These are phyloP conservation scores for Limnephilus rhombicus DNA, from an alignment of 2,888 invertebrate genomes.

Conservation along the genomic window DNA sequence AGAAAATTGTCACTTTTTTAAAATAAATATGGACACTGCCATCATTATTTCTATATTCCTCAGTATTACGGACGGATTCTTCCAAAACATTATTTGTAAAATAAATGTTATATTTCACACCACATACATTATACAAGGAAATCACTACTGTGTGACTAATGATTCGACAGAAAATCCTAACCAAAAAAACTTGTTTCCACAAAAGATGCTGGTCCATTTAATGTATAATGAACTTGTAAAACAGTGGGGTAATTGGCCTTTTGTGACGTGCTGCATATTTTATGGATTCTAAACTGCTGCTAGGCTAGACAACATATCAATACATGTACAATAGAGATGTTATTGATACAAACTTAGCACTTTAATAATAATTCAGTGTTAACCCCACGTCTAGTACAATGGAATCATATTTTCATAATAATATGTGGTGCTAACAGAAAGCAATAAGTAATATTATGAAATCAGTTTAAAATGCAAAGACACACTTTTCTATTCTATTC, in stretches of 20 bases:
- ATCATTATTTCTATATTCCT: not conserved
- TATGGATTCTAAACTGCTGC: not conserved
- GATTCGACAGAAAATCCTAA: not conserved
- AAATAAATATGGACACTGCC: not conserved
- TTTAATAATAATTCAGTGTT: not conserved
- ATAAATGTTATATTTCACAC: not conserved
- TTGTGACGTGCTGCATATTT: not conserved
- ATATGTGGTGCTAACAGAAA: constrained; percentile 10
- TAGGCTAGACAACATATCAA: not conserved
- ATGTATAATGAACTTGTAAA: not conserved
- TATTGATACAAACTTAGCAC: not conserved
- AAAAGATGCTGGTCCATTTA: not conserved
- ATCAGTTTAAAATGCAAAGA: not conserved
- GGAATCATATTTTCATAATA: not conserved
- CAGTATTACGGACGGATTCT: not conserved
- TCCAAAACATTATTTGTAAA: not conserved
- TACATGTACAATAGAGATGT: not conserved
- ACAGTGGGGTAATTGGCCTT: not conserved
- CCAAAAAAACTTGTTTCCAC: not conserved
- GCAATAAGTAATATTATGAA: constrained; percentile 17
- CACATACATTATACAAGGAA: not conserved
- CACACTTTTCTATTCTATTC: not conserved
- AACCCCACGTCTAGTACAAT: not conserved
- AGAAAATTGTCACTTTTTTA: not conserved
- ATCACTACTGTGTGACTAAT: not conserved